These are phyloP conservation scores for Cepphus grylle DNA, from an alignment of 2,113 vertebrate genomes.

Conservation along the genomic window DNA sequence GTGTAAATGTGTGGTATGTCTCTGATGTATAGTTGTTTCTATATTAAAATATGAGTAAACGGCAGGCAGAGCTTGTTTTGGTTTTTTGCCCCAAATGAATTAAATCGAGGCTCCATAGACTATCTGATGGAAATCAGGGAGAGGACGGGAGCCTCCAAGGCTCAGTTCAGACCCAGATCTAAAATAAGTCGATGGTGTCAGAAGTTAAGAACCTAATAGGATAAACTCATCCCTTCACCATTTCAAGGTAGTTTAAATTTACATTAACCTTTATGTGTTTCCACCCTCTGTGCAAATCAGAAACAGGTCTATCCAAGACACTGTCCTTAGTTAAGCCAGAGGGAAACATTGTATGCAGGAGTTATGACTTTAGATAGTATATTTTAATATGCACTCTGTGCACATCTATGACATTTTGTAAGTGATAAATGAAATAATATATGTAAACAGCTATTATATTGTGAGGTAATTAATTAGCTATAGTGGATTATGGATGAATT, in stretches of 20 bases:
- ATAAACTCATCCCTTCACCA: background rate
- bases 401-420: background rate
- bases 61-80: background rate
- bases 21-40: background rate
- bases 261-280: background rate
- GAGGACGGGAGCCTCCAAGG: background rate
- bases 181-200: background rate
- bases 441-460: background rate
- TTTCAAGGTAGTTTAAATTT: background rate
- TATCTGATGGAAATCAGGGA: background rate
- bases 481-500: background rate
- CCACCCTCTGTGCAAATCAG: background rate
- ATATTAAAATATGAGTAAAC: background rate
- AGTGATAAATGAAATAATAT: background rate
- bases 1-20: background rate
- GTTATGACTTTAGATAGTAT: background rate
- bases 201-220: background rate
- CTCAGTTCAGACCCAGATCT: background rate
- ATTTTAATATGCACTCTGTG: background rate
- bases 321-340: background rate
- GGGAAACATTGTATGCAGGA: background rate
- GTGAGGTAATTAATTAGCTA: background rate
- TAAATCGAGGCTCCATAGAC: background rate
- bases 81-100: background rate
- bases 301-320: background rate